Base-by-base conservation (phyloP, 2,888 invertebrate species). In the Allacma fusca region DNA sequence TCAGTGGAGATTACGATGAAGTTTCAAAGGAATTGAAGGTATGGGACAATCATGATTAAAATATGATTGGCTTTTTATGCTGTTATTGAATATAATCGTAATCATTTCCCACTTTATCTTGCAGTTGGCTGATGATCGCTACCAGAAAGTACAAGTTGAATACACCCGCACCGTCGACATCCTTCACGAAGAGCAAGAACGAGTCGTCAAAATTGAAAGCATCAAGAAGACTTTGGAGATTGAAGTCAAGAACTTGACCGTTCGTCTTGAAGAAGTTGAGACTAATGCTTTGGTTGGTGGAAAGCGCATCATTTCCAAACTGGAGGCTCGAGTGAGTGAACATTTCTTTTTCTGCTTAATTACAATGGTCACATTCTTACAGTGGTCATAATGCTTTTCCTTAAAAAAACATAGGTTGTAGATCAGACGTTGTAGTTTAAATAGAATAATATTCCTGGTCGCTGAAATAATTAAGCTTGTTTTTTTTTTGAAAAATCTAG, bases 191-290 rank as follows among this genome's bases (percentile, higher is more conserved):
- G 97, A 98, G 88, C 95, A 96, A 88, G 97, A 97, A 87, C 95
- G 97, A 87, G 93, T 96, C 85, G 94, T 97, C 86, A 97, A 97
- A 91, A 95, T 97, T 88, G 97, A 98, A 89, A 93, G 97, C 85
- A 94, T 97, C 89, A 96, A 97, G 91, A 97, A 97, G 90, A 95
- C 96, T 81, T 91, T 97, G 86, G 97, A 98, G 89, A 95, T 96
- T 87, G 97, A 97, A 90, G 96, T 97, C 85, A 96, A 96, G 92
- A 96, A 95, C 88, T 89, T 97, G 87, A 94, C 94, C 84, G 90
- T 96, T 85, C 94, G 96, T 86, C 90, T 97, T 86, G 96, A 97
- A 88, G 97, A 97, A 88, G 97, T 98, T 84, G 97, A 98, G 88
- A 93, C 97, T 85, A 97, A 97, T 86, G 97, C 97, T 81, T 94